A percentile compares a stretch with the other conserved stretches of the same genome.
Evolutionary conservation across 2,888 invertebrate genomes (phyloP).

Genomic region (Euplexia lucipara): DNA sequence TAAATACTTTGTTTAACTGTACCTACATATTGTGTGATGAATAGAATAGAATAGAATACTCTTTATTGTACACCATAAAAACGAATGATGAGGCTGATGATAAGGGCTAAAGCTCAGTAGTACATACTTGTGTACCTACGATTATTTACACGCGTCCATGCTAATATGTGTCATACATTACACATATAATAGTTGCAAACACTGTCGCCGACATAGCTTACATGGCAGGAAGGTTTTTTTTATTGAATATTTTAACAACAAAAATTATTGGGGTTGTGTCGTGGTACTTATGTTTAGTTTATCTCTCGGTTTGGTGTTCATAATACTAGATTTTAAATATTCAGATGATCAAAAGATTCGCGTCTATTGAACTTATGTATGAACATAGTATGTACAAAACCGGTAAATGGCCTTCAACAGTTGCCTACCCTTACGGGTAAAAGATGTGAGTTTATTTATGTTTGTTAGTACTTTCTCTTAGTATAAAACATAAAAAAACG

Average conservation of each 20-base stretch:
- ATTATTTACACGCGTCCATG: slow-evolving; percentile 34
- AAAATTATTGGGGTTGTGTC: background rate
- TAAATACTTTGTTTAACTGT: background rate
- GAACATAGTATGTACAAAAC: too few species aligned
- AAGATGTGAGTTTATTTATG: too few species aligned
- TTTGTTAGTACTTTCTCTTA: too few species aligned
- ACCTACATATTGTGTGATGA: slow-evolving; percentile 11
- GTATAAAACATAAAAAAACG: too few species aligned
- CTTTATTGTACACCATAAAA: too few species aligned
- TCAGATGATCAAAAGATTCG: background rate
- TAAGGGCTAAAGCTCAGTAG: slow-evolving; percentile 23
- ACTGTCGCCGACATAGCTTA: slow-evolving; percentile 19
- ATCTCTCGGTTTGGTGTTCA: background rate
- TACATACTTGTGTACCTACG: slow-evolving; percentile 9
- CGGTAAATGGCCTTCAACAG: too few species aligned
- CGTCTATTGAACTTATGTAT: too few species aligned
- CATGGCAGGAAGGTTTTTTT: background rate
- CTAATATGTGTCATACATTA: slow-evolving; percentile 43
- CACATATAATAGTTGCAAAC: slow-evolving; percentile 31
- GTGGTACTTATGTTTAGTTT: background rate
- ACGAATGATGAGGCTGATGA: too few species aligned
- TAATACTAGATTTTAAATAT: background rate
- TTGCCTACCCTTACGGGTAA: too few species aligned
- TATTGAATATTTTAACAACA: background rate
- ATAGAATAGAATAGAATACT: too few species aligned